A percentile compares a stretch with the other conserved stretches of the same genome.
Conservation (phyloP, 2,113 vertebrate species). For the Panthera uncia region DNA sequence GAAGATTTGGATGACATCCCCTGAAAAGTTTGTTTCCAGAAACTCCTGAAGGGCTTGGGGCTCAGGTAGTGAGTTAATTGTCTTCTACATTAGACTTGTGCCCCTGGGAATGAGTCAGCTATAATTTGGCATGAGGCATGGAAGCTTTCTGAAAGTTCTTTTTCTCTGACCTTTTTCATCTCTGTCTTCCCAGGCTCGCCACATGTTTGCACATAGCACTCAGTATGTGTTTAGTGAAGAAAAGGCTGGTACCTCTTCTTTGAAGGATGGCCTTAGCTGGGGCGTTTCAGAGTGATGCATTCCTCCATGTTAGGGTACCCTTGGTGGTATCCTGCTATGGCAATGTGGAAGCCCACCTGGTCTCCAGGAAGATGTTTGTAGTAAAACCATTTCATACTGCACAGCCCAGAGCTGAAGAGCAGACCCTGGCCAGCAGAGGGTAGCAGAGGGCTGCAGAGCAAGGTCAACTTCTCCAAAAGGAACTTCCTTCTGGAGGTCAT, state of each 20-base stretch:
- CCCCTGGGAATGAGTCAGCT: background rate
- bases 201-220: background rate
- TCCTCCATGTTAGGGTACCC: no score
- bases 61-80: background rate
- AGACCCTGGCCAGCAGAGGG: conserved; percentile 45
- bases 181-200: background rate
- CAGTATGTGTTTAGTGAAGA: background rate
- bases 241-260: background rate
- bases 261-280: background rate
- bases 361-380: background rate
- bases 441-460: conserved; percentile 56
- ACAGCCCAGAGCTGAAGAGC: background rate
- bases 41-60: background rate
- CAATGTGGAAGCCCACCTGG: background rate
- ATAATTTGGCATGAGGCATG: background rate
- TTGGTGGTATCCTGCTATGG: background rate
- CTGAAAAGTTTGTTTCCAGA: background rate
- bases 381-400: background rate
- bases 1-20: background rate
- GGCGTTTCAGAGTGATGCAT: background rate
- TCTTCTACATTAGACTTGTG: background rate
- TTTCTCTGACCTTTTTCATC: background rate
- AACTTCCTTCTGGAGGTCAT: background rate
- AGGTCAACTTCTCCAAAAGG: background rate
- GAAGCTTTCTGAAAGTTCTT: background rate